phyloP scores from a whole-genome alignment of 2,888 invertebrate species.

The Chromoteleia sp. region DNA sequence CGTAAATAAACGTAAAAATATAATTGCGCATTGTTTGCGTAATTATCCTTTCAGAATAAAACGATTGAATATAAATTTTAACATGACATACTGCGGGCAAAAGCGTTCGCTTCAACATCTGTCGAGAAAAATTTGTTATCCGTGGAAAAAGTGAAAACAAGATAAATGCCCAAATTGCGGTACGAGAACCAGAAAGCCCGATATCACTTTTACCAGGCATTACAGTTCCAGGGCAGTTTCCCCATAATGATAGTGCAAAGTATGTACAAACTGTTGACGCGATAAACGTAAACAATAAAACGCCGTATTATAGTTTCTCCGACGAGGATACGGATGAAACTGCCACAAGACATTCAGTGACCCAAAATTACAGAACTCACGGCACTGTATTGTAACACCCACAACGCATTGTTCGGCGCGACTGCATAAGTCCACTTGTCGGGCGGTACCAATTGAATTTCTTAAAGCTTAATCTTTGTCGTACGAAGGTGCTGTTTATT shows the following conservation, averaged over 20 bases:
- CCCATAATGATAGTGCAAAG: slow-evolving; percentile 57
- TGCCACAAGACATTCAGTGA: slow-evolving; percentile 69
- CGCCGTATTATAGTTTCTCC: slow-evolving; percentile 59
- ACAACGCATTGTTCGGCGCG: slow-evolving; percentile 56
- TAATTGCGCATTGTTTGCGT: background rate
- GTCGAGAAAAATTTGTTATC: slow-evolving; percentile 1
- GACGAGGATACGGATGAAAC: slow-evolving; percentile 40
- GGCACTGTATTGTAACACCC: slow-evolving; percentile 50
- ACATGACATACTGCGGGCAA: slow-evolving; percentile 9
- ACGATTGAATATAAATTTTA: slow-evolving; percentile 38
- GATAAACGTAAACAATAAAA: slow-evolving; percentile 69
- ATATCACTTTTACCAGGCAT: slow-evolving; percentile 56
- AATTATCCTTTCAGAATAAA: slow-evolving; percentile 16
- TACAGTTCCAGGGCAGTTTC: slow-evolving; percentile 59
- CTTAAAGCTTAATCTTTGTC: slow-evolving; percentile 44
- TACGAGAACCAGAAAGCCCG: slow-evolving; percentile 40
- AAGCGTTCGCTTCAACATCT: slow-evolving; percentile 19
- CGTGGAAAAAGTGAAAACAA: slow-evolving; percentile 56
- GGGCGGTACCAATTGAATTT: slow-evolving; percentile 56
- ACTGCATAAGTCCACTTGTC: slow-evolving; percentile 52
- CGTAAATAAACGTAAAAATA: slow-evolving; percentile 15
- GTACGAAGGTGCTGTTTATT: slow-evolving; percentile 26
- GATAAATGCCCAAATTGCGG: slow-evolving; percentile 39
- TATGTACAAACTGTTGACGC: slow-evolving; percentile 55
- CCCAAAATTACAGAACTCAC: slow-evolving; percentile 66